These are phyloP conservation scores for Coregonus sp. DNA, from an alignment of 2,797 vertebrate genomes.

Conservation along the genomic window DNA sequence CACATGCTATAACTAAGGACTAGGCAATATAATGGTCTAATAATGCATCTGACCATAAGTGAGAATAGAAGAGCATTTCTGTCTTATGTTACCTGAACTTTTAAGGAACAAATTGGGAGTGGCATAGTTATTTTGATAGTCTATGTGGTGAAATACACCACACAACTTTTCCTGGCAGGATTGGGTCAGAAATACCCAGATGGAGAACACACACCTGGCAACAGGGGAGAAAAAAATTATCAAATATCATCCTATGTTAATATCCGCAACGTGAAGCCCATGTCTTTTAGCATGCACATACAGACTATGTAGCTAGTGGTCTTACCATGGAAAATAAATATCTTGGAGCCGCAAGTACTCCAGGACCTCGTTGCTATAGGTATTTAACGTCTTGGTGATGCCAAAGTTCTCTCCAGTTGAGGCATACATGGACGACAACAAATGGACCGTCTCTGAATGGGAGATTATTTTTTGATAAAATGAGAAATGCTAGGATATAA, in stretches of 20 bases:
- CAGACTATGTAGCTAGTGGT: neutral
- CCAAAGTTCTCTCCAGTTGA: conserved; percentile 80
- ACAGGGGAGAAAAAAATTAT: neutral
- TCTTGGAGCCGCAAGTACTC: conserved; percentile 66
- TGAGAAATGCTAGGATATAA: neutral
- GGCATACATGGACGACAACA: conserved; percentile 76
- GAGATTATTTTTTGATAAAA: neutral
- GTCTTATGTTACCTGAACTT: conserved; percentile 60
- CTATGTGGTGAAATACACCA: conserved; percentile 73
- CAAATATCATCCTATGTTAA: neutral
- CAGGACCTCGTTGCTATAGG: conserved; percentile 58
- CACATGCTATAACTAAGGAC: neutral
- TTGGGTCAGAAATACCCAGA: conserved; percentile 74
- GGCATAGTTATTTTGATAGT: conserved; percentile 61
- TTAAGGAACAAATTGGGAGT: conserved; percentile 74
- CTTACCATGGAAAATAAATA: conserved; percentile 72
- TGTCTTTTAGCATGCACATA: neutral
- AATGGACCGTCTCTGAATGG: conserved; percentile 65
- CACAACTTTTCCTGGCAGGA: conserved; percentile 65
- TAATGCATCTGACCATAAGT: neutral
- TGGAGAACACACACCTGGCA: conserved; percentile 71
- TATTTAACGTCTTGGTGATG: conserved; percentile 67
- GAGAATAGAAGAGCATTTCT: neutral
- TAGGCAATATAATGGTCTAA: neutral
- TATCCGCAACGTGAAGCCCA: neutral